These are phyloP conservation scores for Lophotis ruficrista DNA, from an alignment of 2,113 vertebrate species.

Conservation along the genomic window DNA sequence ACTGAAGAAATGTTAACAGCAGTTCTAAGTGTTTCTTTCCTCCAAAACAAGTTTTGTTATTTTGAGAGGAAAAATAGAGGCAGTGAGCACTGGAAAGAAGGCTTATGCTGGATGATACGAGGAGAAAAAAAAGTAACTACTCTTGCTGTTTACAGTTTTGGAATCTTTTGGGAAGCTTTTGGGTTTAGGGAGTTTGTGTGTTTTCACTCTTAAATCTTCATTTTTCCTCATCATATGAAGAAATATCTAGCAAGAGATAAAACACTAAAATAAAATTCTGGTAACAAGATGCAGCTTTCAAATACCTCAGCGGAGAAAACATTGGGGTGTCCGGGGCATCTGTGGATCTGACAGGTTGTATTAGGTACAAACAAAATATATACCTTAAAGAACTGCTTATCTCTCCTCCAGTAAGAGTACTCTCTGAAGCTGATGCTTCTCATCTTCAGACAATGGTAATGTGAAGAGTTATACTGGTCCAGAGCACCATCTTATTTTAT, in stretches of 20 bases:
- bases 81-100: neutral
- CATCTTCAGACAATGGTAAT: neutral
- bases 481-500: neutral
- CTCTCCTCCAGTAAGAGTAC: neutral
- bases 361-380: neutral
- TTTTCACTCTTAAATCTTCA: neutral
- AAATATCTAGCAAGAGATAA: neutral
- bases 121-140: neutral
- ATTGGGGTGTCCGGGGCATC: neutral
- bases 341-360: neutral
- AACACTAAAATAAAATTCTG: neutral
- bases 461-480: neutral
- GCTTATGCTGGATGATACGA: slow-evolving; percentile 3
- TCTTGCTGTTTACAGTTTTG: neutral
- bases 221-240: neutral
- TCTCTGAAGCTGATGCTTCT: neutral
- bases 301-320: neutral
- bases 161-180: neutral
- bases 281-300: neutral
- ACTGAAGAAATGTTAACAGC: slow-evolving; percentile 55
- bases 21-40: slow-evolving; percentile 37
- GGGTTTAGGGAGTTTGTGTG: neutral
- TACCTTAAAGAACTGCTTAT: neutral
- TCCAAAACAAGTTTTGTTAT: neutral
- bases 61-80: neutral